Evolutionary conservation across 2,888 invertebrate species (phyloP).

Genomic region (Peribatodes rhomboidaria): DNA sequence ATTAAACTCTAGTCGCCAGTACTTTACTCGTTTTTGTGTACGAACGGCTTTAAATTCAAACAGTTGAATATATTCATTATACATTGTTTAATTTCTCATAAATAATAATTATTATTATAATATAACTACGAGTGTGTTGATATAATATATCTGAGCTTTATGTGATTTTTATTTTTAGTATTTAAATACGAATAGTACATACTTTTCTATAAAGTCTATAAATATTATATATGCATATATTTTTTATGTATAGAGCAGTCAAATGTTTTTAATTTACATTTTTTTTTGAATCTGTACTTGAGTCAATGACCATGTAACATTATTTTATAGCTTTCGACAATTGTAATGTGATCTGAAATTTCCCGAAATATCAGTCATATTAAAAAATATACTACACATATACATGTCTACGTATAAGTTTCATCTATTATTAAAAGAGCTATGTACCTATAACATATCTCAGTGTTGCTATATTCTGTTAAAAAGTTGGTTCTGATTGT

Average conservation of each 20-base stretch:
- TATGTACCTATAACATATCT: conserved; percentile 23
- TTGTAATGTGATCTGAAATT: background rate
- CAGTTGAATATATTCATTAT: background rate
- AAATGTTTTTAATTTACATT: background rate
- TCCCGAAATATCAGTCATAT: too few species aligned
- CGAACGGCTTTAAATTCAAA: background rate
- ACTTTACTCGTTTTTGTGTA: background rate
- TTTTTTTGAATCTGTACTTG: background rate
- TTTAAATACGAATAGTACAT: background rate
- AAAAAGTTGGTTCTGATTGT: conserved; percentile 52
- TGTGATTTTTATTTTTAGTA: background rate
- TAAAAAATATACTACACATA: too few species aligned
- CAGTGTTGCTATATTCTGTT: conserved; percentile 15
- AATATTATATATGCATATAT: background rate
- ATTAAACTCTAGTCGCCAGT: too few species aligned
- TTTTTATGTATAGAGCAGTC: background rate
- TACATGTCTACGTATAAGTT: background rate
- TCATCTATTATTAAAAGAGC: conserved; percentile 14
- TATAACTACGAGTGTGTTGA: background rate
- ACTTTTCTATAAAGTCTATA: background rate
- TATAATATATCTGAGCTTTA: background rate
- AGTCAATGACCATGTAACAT: background rate
- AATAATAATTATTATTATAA: background rate
- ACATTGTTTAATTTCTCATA: background rate
- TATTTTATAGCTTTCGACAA: background rate